phyloP scores from a whole-genome alignment of 1,140 invertebrate genomes.

The Neodiprion lecontei region DNA sequence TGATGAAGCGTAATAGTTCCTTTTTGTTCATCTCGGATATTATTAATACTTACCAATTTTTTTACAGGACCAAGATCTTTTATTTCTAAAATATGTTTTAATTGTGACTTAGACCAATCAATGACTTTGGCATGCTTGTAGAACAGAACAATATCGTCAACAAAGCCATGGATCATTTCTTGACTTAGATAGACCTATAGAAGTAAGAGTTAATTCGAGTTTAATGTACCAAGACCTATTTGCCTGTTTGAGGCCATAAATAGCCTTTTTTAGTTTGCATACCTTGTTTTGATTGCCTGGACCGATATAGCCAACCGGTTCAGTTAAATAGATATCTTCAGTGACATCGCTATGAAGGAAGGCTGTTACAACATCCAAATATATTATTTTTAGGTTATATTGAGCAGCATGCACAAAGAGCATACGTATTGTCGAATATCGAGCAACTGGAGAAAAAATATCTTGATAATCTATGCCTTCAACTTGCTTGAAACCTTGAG shows the following conservation, averaged over 20 bases:
- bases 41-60: not conserved
- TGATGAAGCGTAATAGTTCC: not conserved
- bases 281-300: slow-evolving; percentile 33
- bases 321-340: not conserved
- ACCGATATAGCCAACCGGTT: not conserved
- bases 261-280: slow-evolving; percentile 38
- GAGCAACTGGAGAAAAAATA: slow-evolving; percentile 32
- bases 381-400: slow-evolving; percentile 11
- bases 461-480: slow-evolving; percentile 34
- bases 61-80: not conserved
- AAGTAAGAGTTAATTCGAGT: slow-evolving; percentile 33
- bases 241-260: slow-evolving; percentile 50
- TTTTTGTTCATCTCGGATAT: not conserved
- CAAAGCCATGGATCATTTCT: slow-evolving; percentile 44
- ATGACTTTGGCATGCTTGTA: slow-evolving; percentile 18
- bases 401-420: slow-evolving; percentile 13
- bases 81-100: not conserved
- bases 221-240: slow-evolving; percentile 38
- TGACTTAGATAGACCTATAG: slow-evolving; percentile 33
- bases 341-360: slow-evolving; percentile 39
- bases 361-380: slow-evolving; percentile 27
- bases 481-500: slow-evolving; percentile 18
- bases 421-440: slow-evolving; percentile 21
- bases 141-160: slow-evolving; percentile 43
- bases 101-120: not conserved